Evolutionary conservation across 2,113 vertebrate species (phyloP), one percentile per base, ranked within the genome.

Genomic region (Cacatua alba): DNA sequence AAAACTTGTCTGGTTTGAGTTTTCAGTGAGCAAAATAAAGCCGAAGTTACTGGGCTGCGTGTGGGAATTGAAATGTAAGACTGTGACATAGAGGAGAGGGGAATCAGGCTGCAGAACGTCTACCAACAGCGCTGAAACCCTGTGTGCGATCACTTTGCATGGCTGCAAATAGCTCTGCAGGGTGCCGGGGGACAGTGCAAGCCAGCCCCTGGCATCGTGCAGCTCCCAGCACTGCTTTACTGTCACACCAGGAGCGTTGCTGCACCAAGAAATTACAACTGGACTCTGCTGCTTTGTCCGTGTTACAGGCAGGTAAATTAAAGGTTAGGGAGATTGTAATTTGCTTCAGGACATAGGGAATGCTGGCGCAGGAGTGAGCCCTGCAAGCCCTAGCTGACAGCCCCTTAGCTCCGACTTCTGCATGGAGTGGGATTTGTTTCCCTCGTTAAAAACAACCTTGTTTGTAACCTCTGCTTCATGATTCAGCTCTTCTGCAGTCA

Each of bases 401-500:
- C 31, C 68, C 55, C 65, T 92, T 59, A 41, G 74, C 67, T 77
- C 49, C 0, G 1, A 57, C 82, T 91, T 44, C 60, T 35, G 55
- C 75, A 31, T 20, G 65, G 48, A 57, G 81, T 46, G 83, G 71
- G 83, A 82, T 89, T 80, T 0, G 2, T 89, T 72, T 82, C 49
- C 77, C 84, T 91, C 0, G 0, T 93, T 91, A 80, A 86, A 91
- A 93, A 92, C 94, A 94, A 82, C 94, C 95, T 94, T 95, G 96
- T 94, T 95, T 95, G 67, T 94, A 93, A 94, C 92, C 95, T 91
- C 70, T 82, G 74, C 65, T 89, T 91, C 92, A 55, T 94, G 94
- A 96, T 92, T 95, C 94, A 94, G 96, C 95, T 92, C 87, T 92
- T 89, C 81, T 74, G 91, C 83, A 87, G 86, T n/a, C 83, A 87